Evolutionary conservation across 2,113 vertebrate species (phyloP), one percentile per base, ranked within the genome.

Genomic region (Trinectes maculatus): DNA sequence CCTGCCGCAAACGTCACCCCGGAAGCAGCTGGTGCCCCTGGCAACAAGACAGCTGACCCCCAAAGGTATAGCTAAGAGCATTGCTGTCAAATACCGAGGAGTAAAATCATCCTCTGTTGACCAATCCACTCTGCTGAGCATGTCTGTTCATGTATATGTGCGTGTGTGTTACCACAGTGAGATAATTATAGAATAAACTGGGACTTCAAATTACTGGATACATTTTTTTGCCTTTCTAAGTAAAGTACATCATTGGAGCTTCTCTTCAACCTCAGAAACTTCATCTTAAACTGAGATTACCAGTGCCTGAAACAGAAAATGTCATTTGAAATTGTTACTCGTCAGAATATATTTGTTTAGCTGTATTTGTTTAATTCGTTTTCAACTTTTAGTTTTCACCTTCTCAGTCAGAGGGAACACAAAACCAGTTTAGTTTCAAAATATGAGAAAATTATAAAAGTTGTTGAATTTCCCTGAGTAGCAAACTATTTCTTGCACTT

Each of bases 41-140:
- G 81, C 0, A 86, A 89, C 52, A 91, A 88, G 82, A 93, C 92
- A 24, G 86, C 75, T n/a, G 68, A 90, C 78, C 59, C 84, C 80
- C 82, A 76, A 61, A 90, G 88, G 87, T 59, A 12, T 10, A 48
- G 10, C 37, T 16, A n/a, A 55, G 48, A 24, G 13, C 49, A 8
- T 22, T 3, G 9, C 12, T 2, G 21, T 37, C 24, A n/a, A 8
- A 51, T 11, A 13, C 12, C 5, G 31, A 43, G 52, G 1, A 2
- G 24, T 16, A 2, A 49, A 49, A 48, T 26, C 11, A 8, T 54
- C 47, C 51, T 13, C 46, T 18, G 47, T 36, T 46, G 66, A 76
- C 59, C 26, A 13, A 53, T 71, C 72, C 61, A 56, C 39, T 55
- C 55, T 48, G 49, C 19, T 24, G 33, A 7, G 33, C 10, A 9